Base-by-base conservation (phyloP, 92 coral and sea anemone genomes). In the Meandrina meandrites region DNA sequence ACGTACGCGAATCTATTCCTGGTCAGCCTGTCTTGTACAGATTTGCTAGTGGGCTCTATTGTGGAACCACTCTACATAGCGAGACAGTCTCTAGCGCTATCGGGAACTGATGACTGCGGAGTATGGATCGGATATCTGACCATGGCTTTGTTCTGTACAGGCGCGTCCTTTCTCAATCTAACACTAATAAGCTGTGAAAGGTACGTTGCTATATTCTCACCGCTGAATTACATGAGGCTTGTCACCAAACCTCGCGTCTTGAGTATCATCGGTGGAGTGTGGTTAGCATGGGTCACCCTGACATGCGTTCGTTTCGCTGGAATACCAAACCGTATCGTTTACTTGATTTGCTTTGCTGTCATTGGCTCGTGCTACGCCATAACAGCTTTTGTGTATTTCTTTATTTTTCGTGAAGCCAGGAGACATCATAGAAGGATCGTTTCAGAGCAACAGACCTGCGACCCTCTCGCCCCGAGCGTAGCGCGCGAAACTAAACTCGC, bases 321-420 rank as follows among this genome's bases (percentile, higher is more conserved):
- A 66, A 76, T 81, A 28, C 73, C 88, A 13, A 83, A 83, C 58
- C 82, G 91, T 3, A 79, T 84, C 37, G 84, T 88, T 1, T 88
- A 82, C 79, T 28, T 88, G 35, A 88, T 88, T 15, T 82, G 87
- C 54, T 84, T 88, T n/a, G 78, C 79, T 8, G 79, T 85, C 6
- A 85, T 85, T 21, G 88, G 88, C 54, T 85, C 88, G 16, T 79
- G 80, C 18, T 82, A 79, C 62, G 80, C 80, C 9, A 70, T 86
- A 22, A 90, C 90, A n/a, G 90, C 88, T 16, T 56, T 90, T 58
- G 82, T 90, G 36, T 90, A 90, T 84, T 76, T 86, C 75, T 81
- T 81, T 17, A 90, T 90, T 50, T 90, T 86, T 73, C 84, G 88
- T 10, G 86, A 83, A 54, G 90, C 93, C 11, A 81, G 84, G 24